Evolutionary conservation across 2,797 vertebrate species (phyloP), one percentile per base, ranked within the genome.

Genomic region (Dromococcyx pavoninus): DNA sequence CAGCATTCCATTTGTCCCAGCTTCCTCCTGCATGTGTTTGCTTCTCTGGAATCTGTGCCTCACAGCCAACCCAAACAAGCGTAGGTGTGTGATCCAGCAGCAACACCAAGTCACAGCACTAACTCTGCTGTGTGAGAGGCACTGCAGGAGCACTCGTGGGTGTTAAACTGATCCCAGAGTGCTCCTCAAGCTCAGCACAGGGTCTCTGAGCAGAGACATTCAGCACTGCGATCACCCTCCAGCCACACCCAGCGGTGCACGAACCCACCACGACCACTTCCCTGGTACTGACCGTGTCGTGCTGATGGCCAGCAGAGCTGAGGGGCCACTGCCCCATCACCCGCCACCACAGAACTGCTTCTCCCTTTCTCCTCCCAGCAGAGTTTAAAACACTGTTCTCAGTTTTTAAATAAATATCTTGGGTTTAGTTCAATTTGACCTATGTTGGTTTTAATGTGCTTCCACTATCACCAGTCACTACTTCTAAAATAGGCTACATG

Each of bases 31-130:
- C 4, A 10, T 6, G 11, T 5, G 6, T 32, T 7, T 2, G 2
- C 7, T 17, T 67, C 41, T 56, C 19, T 48, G 28, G 35, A 39
- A 25, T 18, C 14, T 37, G 5, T 28, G 23, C 15, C 64, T 64
- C 17, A 1, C 9, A 17, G 14, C 30, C 30, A 57, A 43, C 41
- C 19, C 27, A 62, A 58, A 58, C 23, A 61, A 35, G 18, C 2
- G 7, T 6, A 60, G 0, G 0, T 37, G 35, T 9, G 15, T 2
- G 3, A 48, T 35, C 28, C 4, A 30, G 78, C 54, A 12, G 28
- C 27, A 56, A 83, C 64, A 48, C 3, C 24, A 41, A 58, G 51
- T 0, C 15, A 32, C 44, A 53, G 10, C 18, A 23, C 28, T 21
- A 10, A 22, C 17, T 57, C 19, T 23, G 11, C 32, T 23, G 18